Percentiles rank a stretch among this genome's conserved stretches.
phyloP scores from a whole-genome alignment of 2,113 vertebrate genomes.

The Crotalus horridus region DNA sequence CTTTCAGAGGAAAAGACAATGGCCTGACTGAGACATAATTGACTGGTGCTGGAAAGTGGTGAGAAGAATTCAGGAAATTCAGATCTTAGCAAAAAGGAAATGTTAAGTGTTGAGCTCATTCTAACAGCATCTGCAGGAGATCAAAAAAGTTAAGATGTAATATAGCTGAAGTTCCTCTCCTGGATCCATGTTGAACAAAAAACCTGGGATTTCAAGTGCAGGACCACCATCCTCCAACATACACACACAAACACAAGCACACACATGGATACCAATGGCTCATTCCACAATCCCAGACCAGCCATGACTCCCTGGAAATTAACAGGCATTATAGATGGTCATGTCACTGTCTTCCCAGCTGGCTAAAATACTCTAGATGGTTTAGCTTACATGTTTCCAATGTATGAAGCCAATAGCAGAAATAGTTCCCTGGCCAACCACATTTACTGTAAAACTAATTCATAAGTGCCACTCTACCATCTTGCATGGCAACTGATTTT shows the following conservation, averaged over 20 bases:
- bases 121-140: neutral
- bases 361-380: neutral
- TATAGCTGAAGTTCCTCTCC: neutral
- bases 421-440: neutral
- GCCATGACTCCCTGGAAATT: neutral
- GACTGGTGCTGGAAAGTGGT: constrained; percentile 60
- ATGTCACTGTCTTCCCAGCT: neutral
- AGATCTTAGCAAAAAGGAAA: constrained; percentile 53
- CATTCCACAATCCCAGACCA: neutral
- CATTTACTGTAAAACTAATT: neutral
- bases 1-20: neutral
- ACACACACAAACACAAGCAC: neutral
- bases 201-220: neutral
- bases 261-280: neutral
- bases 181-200: neutral
- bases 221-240: neutral
- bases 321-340: neutral
- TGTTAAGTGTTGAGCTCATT: neutral
- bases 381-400: neutral
- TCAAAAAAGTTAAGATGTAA: neutral
- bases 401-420: neutral
- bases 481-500: neutral
- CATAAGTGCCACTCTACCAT: neutral
- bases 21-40: constrained; percentile 37
- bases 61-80: constrained; percentile 61